These are phyloP conservation scores for Accipiter virgatus DNA, from an alignment of 2,113 vertebrate species.

Conservation along the genomic window DNA sequence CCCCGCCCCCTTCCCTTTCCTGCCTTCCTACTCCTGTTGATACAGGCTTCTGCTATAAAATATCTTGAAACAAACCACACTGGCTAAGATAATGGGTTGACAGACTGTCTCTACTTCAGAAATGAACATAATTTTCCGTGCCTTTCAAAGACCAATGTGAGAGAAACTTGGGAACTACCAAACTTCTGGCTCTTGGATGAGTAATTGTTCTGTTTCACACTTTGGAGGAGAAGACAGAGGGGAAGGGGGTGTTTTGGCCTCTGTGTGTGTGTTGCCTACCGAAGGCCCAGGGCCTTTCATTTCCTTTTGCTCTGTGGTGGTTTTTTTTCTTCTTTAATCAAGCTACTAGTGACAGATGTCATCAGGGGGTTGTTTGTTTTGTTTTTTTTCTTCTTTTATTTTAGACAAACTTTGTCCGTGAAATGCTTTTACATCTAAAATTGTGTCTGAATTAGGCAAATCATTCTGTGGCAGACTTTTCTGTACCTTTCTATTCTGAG, in stretches of 20 bases:
- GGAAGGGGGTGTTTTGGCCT: not conserved
- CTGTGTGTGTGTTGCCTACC: not conserved
- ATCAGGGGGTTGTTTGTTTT: not conserved
- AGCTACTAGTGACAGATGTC: not conserved
- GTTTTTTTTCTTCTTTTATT: not conserved
- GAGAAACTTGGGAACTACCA: not conserved
- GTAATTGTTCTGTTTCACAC: not conserved
- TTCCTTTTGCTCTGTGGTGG: not conserved
- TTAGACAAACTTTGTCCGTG: not conserved
- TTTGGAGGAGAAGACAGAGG: not conserved
- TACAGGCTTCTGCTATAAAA: not conserved
- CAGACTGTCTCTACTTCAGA: not conserved
- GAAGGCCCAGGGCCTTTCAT: not conserved
- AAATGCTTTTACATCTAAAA: not conserved
- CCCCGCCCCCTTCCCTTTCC: not conserved
- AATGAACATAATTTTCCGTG: not conserved
- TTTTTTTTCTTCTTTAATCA: not conserved
- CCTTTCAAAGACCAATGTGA: not conserved
- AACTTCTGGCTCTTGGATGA: fast-evolving
- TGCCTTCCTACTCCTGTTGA: not conserved
- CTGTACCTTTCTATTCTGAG: not conserved
- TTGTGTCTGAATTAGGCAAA: not conserved
- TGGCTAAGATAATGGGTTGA: not conserved
- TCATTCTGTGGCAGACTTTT: not conserved
- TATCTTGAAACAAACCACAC: not conserved